Conservation (phyloP, 2,888 invertebrate species). For the Malthinus seriepunctatus region DNA sequence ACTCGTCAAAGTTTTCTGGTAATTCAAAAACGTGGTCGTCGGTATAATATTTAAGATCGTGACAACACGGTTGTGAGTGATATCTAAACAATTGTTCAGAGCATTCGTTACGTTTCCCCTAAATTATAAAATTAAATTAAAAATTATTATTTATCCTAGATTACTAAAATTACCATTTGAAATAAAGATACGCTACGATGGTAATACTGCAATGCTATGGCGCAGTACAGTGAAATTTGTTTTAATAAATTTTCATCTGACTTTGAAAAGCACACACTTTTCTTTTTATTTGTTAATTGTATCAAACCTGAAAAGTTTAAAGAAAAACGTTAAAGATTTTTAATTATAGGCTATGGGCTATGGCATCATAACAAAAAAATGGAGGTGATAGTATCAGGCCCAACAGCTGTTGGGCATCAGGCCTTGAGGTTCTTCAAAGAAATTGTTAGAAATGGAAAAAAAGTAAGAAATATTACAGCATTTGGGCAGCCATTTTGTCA, state of each 20-base stretch:
- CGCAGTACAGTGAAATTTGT: slow-evolving; percentile 62
- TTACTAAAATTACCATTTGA: slow-evolving; percentile 50
- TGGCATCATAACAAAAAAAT: too few relatives aligned
- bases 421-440: too few relatives aligned
- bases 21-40: slow-evolving; percentile 53
- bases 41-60: slow-evolving; percentile 56
- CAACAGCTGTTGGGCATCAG: too few relatives aligned
- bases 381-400: too few relatives aligned
- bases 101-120: slow-evolving; percentile 22
- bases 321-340: too few relatives aligned
- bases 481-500: too few relatives aligned
- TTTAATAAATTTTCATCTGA: slow-evolving; percentile 61
- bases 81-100: slow-evolving; percentile 50
- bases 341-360: too few relatives aligned
- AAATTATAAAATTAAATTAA: slow-evolving; percentile 2
- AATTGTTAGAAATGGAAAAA: too few relatives aligned
- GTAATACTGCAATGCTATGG: slow-evolving; percentile 62
- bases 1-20: slow-evolving; percentile 58
- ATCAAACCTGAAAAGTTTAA: too few relatives aligned
- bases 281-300: slow-evolving; percentile 61
- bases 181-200: slow-evolving; percentile 58
- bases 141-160: neutral
- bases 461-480: too few relatives aligned
- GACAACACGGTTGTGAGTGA: slow-evolving; percentile 60
- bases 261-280: slow-evolving; percentile 54